These are phyloP conservation scores for Phrynocephalus vlangalii DNA, from an alignment of 2,797 vertebrate genomes.

Conservation along the genomic window DNA sequence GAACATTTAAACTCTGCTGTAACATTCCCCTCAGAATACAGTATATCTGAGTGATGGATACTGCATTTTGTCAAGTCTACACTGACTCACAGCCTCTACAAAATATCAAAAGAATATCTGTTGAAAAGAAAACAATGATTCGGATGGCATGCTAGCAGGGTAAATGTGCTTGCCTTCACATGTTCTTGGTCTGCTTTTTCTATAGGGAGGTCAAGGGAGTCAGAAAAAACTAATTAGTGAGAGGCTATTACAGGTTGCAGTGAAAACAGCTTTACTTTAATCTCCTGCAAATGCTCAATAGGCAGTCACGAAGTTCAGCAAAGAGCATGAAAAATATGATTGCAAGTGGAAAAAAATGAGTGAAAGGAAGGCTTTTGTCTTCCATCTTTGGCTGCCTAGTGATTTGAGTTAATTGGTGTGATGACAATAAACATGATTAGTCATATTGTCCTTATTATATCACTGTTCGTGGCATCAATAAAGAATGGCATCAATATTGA, in stretches of 20 bases:
- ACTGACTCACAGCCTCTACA: not conserved
- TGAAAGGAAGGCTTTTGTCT: conserved; percentile 34
- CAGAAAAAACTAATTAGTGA: conserved; percentile 62
- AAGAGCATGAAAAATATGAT: conserved; percentile 30
- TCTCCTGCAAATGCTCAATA: conserved; percentile 46
- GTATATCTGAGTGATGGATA: not conserved
- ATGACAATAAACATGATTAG: conserved; percentile 7
- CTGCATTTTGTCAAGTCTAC: conserved; percentile 10
- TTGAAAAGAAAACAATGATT: not conserved
- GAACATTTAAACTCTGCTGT: not conserved
- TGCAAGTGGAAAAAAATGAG: not conserved
- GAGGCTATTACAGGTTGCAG: conserved; percentile 42
- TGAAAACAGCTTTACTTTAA: conserved; percentile 54
- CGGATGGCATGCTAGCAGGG: not conserved
- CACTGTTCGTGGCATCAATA: not conserved
- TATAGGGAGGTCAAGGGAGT: conserved; percentile 29
- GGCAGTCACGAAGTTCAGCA: conserved; percentile 42
- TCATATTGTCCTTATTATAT: conserved; percentile 38
- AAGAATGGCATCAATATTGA: not conserved
- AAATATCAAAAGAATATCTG: not conserved
- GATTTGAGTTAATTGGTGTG: conserved; percentile 38
- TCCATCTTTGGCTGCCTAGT: conserved; percentile 38
- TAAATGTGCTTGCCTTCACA: conserved; percentile 19
- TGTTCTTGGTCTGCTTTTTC: conserved; percentile 45
- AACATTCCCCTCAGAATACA: not conserved